Evolutionary conservation across 1,140 invertebrate species (phyloP).

Genomic region (Akabosia matsudoensis): DNA sequence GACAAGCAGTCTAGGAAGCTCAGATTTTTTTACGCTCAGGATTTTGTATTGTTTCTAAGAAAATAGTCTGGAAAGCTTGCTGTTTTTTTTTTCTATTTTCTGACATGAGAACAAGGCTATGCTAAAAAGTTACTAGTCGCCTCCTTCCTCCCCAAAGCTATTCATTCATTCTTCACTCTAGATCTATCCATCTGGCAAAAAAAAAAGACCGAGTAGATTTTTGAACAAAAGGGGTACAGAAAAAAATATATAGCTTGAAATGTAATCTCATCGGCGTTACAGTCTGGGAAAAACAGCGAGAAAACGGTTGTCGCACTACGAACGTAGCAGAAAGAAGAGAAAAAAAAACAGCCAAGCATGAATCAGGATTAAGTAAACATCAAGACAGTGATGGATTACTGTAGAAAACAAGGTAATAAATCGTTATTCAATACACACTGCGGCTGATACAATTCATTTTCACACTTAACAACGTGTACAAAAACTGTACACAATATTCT

Average conservation of each 20-base stretch:
- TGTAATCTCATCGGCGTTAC: no score
- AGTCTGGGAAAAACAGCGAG: not conserved
- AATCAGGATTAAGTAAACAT: slow-evolving; percentile 43
- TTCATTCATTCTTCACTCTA: not conserved
- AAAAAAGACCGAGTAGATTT: no score
- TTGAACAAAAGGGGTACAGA: no score
- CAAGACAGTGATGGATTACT: slow-evolving; percentile 42
- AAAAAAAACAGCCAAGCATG: slow-evolving; percentile 17
- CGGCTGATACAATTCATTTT: slow-evolving; percentile 39
- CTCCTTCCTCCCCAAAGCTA: slow-evolving; percentile 2
- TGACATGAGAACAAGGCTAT: not conserved
- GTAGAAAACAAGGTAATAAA: slow-evolving; percentile 43
- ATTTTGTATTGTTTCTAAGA: not conserved
- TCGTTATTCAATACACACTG: slow-evolving; percentile 44
- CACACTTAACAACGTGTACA: slow-evolving; percentile 23
- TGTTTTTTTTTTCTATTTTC: not conserved
- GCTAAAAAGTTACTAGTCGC: not conserved
- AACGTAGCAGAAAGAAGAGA: not conserved
- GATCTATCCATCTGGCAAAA: not conserved
- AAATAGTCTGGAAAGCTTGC: no score
- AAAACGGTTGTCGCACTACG: not conserved
- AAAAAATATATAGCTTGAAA: no score
- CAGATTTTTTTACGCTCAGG: no score
- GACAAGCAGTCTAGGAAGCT: no score
- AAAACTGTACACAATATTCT: not conserved